Evolutionary conservation across 2,888 invertebrate genomes (phyloP).

Genomic region (Brenthis ino): DNA sequence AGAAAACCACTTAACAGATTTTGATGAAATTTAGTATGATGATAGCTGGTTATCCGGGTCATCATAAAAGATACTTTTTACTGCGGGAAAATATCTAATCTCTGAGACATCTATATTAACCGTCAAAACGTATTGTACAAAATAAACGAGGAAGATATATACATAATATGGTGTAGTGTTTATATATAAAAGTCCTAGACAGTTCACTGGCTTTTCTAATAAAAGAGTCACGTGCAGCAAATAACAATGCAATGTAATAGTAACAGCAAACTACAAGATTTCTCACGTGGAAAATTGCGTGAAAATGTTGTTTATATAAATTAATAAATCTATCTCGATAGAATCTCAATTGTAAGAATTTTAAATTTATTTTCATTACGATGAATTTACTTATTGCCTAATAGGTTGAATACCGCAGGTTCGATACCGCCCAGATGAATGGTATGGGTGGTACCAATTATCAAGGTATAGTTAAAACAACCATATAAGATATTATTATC

Average conservation of each 20-base stretch:
- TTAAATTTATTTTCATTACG: neutral
- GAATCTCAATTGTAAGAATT: neutral
- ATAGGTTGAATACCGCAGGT: too few species aligned
- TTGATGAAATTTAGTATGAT: too few species aligned
- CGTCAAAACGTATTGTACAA: neutral
- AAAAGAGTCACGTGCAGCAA: conserved; percentile 12
- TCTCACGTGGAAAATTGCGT: conserved; percentile 14
- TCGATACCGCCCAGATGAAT: too few species aligned
- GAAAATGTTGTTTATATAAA: neutral
- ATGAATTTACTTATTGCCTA: neutral
- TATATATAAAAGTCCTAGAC: neutral
- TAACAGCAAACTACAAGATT: conserved; percentile 3
- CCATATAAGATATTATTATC: too few species aligned
- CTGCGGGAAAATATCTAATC: too few species aligned
- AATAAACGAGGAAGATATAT: neutral
- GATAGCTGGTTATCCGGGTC: too few species aligned
- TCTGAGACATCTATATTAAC: too few species aligned
- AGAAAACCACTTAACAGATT: too few species aligned
- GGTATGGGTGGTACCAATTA: too few species aligned
- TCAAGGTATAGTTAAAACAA: too few species aligned
- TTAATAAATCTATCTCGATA: neutral
- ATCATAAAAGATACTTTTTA: too few species aligned
- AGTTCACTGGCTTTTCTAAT: conserved; percentile 8
- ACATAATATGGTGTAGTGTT: neutral
- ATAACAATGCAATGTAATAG: conserved; percentile 1